Conservation (phyloP, 2,797 vertebrate species). For the Toxotes lorentzi region DNA sequence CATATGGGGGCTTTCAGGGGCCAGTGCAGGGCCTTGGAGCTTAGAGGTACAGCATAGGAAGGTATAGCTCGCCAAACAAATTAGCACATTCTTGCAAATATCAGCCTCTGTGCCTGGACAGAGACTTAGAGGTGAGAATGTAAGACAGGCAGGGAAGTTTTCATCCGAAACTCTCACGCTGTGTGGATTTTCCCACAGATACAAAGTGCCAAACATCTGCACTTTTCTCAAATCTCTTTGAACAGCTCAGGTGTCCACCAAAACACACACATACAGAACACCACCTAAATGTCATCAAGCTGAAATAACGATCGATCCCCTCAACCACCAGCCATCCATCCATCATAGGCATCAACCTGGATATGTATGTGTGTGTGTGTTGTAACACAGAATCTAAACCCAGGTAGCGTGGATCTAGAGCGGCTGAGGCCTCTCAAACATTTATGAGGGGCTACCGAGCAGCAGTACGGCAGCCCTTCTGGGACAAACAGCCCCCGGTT, state of each 20-base stretch:
- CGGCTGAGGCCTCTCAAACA: slow-evolving; percentile 82
- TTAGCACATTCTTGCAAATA: slow-evolving; percentile 46
- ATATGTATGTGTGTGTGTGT: slow-evolving; percentile 65
- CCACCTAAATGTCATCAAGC: slow-evolving; percentile 54
- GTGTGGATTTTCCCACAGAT: background rate
- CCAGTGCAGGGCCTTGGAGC: slow-evolving; percentile 49
- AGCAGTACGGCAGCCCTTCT: slow-evolving; percentile 75
- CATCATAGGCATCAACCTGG: slow-evolving; percentile 76
- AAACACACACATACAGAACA: slow-evolving; percentile 11
- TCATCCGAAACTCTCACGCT: slow-evolving; percentile 2
- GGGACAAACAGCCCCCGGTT: slow-evolving; percentile 87
- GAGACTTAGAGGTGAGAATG: slow-evolving; percentile 11
- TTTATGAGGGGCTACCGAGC: slow-evolving; percentile 85
- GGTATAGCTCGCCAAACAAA: slow-evolving; percentile 51
- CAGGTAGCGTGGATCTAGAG: slow-evolving; percentile 69
- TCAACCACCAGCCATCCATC: slow-evolving; percentile 45
- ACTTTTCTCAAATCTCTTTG: slow-evolving; percentile 19
- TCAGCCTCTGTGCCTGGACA: slow-evolving; percentile 12
- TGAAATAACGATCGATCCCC: slow-evolving; percentile 60
- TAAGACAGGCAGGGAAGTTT: slow-evolving; percentile 14
- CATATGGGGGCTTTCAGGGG: slow-evolving; percentile 48
- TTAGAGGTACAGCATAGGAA: slow-evolving; percentile 34
- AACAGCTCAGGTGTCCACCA: background rate
- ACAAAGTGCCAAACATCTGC: slow-evolving; percentile 20
- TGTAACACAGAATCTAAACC: slow-evolving; percentile 71